A percentile compares a stretch with the other conserved stretches of the same genome.
phyloP scores from a whole-genome alignment of 2,888 invertebrate species.

The Clitarchus hookeri region DNA sequence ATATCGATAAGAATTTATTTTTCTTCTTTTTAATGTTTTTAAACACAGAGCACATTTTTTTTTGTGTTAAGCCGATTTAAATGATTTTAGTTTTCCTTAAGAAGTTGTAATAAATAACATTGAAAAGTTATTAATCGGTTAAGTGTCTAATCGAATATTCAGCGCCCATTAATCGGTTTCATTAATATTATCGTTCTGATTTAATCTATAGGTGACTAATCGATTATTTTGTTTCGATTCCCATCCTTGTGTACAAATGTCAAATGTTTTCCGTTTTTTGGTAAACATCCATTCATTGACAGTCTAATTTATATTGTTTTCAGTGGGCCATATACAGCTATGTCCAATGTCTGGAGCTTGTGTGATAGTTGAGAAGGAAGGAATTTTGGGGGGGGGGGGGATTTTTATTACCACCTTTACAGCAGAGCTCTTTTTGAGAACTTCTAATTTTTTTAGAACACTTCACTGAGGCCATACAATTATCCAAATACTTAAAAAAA shows the following conservation, averaged over 20 bases:
- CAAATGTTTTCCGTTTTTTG: neutral
- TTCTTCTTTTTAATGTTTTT: too few species aligned
- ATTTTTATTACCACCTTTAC: neutral
- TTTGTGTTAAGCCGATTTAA: too few species aligned
- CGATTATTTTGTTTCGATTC: too few species aligned
- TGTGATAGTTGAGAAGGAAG: neutral
- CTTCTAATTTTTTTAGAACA: neutral
- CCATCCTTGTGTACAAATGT: neutral
- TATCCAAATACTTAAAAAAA: neutral
- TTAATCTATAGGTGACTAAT: too few species aligned
- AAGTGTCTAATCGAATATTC: too few species aligned
- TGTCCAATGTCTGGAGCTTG: constrained; percentile 30
- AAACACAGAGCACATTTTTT: too few species aligned
- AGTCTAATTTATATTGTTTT: constrained; percentile 35
- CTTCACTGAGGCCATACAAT: neutral
- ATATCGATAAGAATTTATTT: too few species aligned
- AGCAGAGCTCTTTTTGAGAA: neutral
- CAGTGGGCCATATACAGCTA: constrained; percentile 30
- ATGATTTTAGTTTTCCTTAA: too few species aligned
- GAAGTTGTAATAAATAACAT: too few species aligned
- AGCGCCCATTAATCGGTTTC: too few species aligned
- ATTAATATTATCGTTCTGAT: too few species aligned
- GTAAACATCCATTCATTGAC: constrained; percentile 12
- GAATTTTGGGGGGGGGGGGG: neutral
- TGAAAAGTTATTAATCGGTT: too few species aligned